Percentiles rank a stretch among this genome's conserved stretches.
Evolutionary conservation across 30 jellyfish, hydroid and myxozoan species (phyloP).

Genomic region (Hydractinia echinata): DNA sequence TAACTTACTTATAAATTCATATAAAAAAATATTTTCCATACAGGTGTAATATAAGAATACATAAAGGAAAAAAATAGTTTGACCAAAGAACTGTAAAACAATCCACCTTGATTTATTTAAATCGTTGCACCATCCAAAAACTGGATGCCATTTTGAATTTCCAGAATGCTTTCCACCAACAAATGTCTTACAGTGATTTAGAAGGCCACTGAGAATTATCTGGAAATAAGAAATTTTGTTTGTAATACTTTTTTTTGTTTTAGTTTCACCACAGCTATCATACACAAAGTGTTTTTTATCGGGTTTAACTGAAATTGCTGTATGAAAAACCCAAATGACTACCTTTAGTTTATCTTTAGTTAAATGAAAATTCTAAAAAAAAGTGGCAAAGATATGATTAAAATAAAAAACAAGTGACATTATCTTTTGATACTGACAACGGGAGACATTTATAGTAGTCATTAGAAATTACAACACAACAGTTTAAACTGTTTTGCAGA

Average conservation of each 20-base stretch:
- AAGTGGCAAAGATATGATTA: background rate
- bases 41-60: background rate
- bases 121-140: constrained; percentile 90
- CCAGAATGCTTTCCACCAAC: constrained; percentile 62
- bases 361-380: background rate
- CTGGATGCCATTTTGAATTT: constrained; percentile 89
- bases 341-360: constrained; percentile 6
- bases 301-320: too few relatives aligned
- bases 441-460: too few relatives aligned
- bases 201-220: constrained; percentile 48
- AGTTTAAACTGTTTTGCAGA: too few relatives aligned
- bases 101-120: constrained; percentile 38
- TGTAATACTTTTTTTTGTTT: too few relatives aligned
- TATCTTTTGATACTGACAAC: too few relatives aligned
- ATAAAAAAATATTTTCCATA: background rate
- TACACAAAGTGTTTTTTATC: too few relatives aligned
- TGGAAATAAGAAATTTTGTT: background rate
- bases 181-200: constrained; percentile 61
- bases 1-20: background rate
- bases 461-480: too few relatives aligned
- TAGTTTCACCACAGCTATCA: too few relatives aligned
- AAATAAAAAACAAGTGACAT: too few relatives aligned
- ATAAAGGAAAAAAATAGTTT: background rate
- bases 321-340: background rate
- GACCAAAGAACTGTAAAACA: background rate